These are phyloP conservation scores for Drosophila sucinea DNA, from an alignment of 1,140 invertebrate genomes.

Conservation along the genomic window DNA sequence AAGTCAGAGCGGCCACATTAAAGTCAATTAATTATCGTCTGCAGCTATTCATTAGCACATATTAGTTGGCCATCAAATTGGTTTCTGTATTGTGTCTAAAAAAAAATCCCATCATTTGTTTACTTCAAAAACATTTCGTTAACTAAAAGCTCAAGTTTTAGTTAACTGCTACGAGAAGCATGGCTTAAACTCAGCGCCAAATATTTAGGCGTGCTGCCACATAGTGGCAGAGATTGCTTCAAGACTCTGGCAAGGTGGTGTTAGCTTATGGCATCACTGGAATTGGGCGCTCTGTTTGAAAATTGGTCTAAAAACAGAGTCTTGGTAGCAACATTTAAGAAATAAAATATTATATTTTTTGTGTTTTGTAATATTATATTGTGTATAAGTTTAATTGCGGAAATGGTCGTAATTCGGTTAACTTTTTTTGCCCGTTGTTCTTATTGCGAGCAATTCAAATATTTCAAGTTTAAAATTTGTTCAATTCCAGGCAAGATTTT, in stretches of 20 bases:
- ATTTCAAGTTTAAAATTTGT: no score
- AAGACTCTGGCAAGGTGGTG: not conserved
- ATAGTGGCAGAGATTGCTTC: not conserved
- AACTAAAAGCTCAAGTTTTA: not conserved
- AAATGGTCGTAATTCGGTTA: no score
- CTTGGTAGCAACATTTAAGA: no score
- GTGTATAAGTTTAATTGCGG: no score
- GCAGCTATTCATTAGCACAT: conserved; percentile 16
- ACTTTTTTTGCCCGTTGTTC: no score
- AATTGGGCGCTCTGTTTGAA: not conserved
- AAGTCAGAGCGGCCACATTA: conserved; percentile 10
- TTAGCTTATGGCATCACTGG: not conserved
- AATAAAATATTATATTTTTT: no score
- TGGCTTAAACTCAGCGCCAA: not conserved
- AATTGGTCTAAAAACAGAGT: not conserved
- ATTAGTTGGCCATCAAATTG: conserved; percentile 21
- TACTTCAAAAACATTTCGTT: not conserved
- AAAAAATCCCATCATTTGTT: conserved; percentile 7
- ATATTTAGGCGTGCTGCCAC: not conserved
- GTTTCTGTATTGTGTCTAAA: not conserved
- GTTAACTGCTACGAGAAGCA: not conserved
- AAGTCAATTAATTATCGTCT: conserved; percentile 15
- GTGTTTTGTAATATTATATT: no score
- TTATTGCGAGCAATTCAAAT: no score
- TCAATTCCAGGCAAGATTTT: no score